Evolutionary conservation across 2,797 vertebrate genomes (phyloP).

Genomic region (Alca torda): DNA sequence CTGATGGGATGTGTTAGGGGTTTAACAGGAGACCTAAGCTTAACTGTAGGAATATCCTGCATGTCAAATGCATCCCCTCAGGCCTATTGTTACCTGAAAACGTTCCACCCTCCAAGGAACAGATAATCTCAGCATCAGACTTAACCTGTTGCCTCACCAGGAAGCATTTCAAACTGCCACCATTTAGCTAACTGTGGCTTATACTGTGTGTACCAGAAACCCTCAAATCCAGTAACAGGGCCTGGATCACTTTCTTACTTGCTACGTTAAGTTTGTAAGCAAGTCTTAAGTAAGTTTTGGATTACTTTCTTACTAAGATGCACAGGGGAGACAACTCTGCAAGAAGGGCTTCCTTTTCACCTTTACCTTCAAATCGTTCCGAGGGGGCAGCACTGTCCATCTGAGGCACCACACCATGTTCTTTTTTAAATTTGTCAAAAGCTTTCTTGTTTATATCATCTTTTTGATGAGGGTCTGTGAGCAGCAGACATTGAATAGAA

Average conservation of each 20-base stretch:
- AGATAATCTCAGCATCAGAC: neutral
- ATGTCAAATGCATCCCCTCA: neutral
- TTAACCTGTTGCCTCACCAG: neutral
- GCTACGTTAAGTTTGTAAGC: neutral
- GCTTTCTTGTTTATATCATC: constrained; percentile 97
- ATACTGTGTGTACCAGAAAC: neutral
- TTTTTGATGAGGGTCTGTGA: constrained; percentile 92
- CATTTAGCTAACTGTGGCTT: neutral
- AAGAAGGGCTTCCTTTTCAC: neutral
- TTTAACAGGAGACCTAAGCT: neutral
- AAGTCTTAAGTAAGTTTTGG: neutral
- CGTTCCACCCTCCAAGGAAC: neutral
- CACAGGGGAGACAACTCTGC: neutral
- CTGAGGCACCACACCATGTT: constrained; percentile 86
- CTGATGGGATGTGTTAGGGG: neutral
- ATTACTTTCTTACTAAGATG: neutral
- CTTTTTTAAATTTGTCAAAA: constrained; percentile 98
- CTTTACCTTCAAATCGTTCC: constrained; percentile 91
- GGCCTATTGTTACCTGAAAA: neutral
- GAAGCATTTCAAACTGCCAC: neutral
- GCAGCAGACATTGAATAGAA: neutral
- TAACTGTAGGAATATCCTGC: neutral
- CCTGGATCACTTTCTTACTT: neutral
- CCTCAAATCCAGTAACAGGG: neutral
- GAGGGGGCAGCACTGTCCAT: constrained; percentile 91